phyloP scores from a whole-genome alignment of 2,797 vertebrate species.

The Peromyscus attwateri region DNA sequence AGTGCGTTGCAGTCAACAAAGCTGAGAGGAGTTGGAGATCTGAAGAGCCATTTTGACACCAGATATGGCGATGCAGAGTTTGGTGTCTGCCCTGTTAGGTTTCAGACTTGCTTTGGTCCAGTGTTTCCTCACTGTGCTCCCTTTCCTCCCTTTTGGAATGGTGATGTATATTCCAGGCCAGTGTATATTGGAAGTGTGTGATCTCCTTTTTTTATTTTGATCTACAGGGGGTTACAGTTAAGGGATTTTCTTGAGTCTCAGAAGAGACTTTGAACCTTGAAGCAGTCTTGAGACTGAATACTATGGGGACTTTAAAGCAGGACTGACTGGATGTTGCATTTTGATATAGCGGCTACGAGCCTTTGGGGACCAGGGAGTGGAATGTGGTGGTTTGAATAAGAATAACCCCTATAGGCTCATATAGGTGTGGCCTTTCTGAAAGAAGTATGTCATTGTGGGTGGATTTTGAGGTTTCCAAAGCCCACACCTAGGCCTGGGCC shows the following conservation, averaged over 20 bases:
- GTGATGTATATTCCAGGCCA: background rate
- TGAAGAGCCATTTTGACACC: background rate
- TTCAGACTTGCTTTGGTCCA: background rate
- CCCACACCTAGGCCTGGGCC: background rate
- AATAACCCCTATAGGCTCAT: background rate
- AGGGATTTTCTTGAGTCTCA: background rate
- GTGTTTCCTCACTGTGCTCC: background rate
- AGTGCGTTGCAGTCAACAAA: background rate
- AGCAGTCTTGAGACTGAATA: background rate
- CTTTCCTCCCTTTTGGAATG: background rate
- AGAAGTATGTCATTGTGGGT: background rate
- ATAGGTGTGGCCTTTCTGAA: background rate
- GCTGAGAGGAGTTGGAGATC: background rate
- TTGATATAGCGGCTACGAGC: background rate
- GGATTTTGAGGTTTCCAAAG: background rate
- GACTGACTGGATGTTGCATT: background rate
- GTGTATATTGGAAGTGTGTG: background rate
- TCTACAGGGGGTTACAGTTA: background rate
- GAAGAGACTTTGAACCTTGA: background rate
- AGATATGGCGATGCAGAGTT: background rate
- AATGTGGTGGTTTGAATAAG: background rate
- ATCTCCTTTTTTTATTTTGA: background rate
- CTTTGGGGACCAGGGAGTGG: background rate
- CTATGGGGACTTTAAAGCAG: background rate
- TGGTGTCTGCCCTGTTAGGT: background rate